Conservation (phyloP, 2,113 vertebrate genomes). For the Progne subis region DNA sequence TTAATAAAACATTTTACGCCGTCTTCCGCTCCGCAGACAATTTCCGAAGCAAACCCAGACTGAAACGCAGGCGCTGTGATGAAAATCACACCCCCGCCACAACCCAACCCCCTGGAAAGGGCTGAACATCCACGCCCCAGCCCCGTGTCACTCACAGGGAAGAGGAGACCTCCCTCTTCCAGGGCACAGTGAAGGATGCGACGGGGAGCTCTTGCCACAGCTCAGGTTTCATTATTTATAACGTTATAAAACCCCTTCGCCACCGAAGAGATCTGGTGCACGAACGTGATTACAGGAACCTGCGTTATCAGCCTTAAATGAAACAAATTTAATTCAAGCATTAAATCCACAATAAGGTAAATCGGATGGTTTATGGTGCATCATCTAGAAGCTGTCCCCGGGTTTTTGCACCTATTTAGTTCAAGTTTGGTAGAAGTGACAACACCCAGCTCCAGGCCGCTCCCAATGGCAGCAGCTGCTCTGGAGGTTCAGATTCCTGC, state of each 20-base stretch:
- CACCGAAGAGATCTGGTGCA: background rate
- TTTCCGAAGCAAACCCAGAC: background rate
- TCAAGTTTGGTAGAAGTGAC: background rate
- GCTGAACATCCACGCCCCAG: background rate
- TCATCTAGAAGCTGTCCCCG: accelerated
- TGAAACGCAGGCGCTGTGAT: accelerated
- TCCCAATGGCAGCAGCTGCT: background rate
- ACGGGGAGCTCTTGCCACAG: background rate
- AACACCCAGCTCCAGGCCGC: background rate
- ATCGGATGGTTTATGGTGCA: background rate
- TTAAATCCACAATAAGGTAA: background rate
- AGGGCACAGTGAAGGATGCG: background rate
- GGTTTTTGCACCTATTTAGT: background rate
- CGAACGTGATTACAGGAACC: accelerated
- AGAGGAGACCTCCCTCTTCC: background rate
- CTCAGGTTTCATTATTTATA: background rate
- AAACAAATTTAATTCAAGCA: background rate
- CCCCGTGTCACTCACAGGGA: accelerated
- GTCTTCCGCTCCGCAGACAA: background rate
- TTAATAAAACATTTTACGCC: background rate
- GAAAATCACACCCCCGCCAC: background rate
- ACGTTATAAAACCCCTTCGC: background rate
- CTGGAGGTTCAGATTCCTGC: background rate
- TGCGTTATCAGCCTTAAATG: background rate
- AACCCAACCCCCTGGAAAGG: background rate